Percentiles rank a stretch among this genome's conserved stretches.
Conservation (phyloP, 2,888 invertebrate species). For the Phyto melanocephala region DNA sequence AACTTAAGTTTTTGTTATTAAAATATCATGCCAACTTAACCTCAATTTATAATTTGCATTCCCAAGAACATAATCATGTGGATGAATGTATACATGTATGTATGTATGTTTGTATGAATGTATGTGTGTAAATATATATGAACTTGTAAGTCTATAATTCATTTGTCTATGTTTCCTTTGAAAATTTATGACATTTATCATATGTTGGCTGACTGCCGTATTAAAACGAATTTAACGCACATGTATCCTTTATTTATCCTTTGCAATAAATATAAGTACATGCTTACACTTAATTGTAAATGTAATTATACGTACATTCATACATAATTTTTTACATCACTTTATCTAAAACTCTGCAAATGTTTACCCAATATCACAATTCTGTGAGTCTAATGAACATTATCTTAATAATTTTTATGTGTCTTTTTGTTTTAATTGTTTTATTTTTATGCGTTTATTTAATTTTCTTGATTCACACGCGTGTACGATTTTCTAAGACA, state of each 20-base stretch:
- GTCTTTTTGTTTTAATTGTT: conserved; percentile 64
- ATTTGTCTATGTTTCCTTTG: conserved; percentile 28
- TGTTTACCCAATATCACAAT: conserved; percentile 42
- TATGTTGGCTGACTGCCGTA: conserved; percentile 10
- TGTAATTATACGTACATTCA: conserved; percentile 22
- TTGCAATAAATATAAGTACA: conserved; percentile 32
- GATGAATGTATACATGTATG: too few species aligned
- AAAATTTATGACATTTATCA: conserved; percentile 52
- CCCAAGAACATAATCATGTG: too few species aligned
- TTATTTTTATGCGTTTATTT: conserved; percentile 41
- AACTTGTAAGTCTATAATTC: conserved; percentile 4
- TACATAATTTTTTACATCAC: background rate
- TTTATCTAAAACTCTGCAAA: conserved; percentile 38
- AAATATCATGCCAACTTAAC: too few species aligned
- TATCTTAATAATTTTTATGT: conserved; percentile 58
- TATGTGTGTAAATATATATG: too few species aligned
- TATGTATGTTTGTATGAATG: too few species aligned
- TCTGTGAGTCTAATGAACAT: conserved; percentile 35
- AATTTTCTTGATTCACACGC: conserved; percentile 14
- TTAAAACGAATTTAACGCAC: conserved; percentile 31
- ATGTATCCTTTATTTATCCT: conserved; percentile 53
- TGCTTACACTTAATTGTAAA: conserved; percentile 30
- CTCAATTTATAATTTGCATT: too few species aligned
- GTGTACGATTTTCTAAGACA: conserved; percentile 18
- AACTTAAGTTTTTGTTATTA: too few species aligned